Evolutionary conservation across 2,888 invertebrate species (phyloP), one percentile per base, ranked within the genome.

Genomic region (Tenthredo notha): DNA sequence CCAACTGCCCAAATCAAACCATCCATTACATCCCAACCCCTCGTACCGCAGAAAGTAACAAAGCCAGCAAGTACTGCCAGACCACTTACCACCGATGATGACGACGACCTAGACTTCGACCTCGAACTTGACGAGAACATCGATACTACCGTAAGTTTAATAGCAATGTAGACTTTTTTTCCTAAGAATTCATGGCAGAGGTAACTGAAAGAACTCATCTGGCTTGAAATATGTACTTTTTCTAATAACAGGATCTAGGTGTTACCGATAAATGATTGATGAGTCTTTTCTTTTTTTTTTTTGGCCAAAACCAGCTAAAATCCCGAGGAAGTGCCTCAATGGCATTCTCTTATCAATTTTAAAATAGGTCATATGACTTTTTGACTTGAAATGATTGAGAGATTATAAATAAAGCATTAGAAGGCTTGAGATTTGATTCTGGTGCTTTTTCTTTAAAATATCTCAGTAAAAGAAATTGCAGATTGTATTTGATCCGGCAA

Each of bases 121-220:
- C 95, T 98, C 84, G 98, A 98, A 88, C 94, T 98, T 43, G 98
- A 98, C 92, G 97, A 97, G 87, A 96, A 95, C 91, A 96, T 97
- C 88, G 97, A 97, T 92, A 96, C 96, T 84, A 96, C 95, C 92
- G 97, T 96, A 93, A 95, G 94, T 93, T 80, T 43, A 70, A 75
- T n/a, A 7, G 3, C 6, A 1, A 75, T 74, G 3, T 21, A n/a
- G 50, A 37, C 75, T 18, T 33, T 67, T 70, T 43, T 72, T 29
- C 47, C 47, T 40, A 15, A 21, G 9, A 7, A 33, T 29, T 70
- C 9, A 84, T 18, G 29, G 10, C 40, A 7, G 18, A 37, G 37
- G 33, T 72, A 9, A n/a, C n/a, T 18, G 37, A n/a, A 37, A 40
- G 6, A n/a, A n/a, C n/a, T 72, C 3, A 40, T 40, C n/a, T 72